Conservation (phyloP, 1,140 invertebrate species). For the Aphis craccivora region DNA sequence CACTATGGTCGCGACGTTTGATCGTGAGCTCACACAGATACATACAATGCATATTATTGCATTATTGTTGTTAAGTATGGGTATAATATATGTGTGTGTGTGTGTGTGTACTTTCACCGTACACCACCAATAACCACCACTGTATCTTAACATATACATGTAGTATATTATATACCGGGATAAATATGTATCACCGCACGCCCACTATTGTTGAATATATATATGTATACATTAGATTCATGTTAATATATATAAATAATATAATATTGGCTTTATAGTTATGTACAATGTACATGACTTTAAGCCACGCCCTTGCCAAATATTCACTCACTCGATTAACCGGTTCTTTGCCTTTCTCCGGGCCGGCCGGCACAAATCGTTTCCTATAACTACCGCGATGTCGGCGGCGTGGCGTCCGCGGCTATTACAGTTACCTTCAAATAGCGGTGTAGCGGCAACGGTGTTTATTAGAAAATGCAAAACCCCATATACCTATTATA, state of each 20-base stretch:
- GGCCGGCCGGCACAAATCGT: neutral
- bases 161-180: neutral
- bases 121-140: neutral
- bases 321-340: constrained; percentile 45
- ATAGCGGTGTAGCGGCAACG: neutral
- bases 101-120: neutral
- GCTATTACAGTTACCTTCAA: constrained; percentile 47
- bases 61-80: neutral
- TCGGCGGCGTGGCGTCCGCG: neutral
- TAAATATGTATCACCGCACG: constrained; percentile 43
- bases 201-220: constrained; percentile 33
- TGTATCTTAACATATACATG: neutral
- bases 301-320: constrained; percentile 56
- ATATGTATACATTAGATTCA: neutral
- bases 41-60: neutral
- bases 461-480: constrained; percentile 32
- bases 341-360: constrained; percentile 47
- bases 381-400: neutral
- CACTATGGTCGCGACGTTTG: neutral
- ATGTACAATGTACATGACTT: neutral
- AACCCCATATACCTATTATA: neutral
- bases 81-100: neutral
- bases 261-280: neutral
- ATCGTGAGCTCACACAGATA: neutral
- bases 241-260: neutral